Evolutionary conservation across 2,797 vertebrate genomes (phyloP).

Genomic region (Gymnocypris eckloni): DNA sequence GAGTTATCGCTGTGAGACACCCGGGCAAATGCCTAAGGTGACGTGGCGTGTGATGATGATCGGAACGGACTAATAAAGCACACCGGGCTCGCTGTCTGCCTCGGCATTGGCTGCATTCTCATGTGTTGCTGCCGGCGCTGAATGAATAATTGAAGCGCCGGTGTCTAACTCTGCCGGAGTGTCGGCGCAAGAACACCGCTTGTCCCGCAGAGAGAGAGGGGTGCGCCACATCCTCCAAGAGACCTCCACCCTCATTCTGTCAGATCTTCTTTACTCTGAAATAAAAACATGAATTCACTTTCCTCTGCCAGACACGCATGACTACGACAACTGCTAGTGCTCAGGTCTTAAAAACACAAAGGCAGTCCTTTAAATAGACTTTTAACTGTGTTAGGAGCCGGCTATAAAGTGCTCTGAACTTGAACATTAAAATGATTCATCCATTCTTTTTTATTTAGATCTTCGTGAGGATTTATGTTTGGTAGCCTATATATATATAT

Average conservation of each 20-base stretch:
- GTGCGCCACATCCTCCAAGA: constrained; percentile 63
- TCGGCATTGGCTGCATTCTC: constrained; percentile 84
- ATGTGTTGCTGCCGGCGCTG: constrained; percentile 90
- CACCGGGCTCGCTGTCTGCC: constrained; percentile 82
- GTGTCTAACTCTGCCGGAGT: constrained; percentile 76
- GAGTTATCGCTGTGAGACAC: constrained; percentile 37
- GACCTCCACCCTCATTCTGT: constrained; percentile 82
- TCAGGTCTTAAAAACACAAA: neutral
- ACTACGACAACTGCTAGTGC: neutral
- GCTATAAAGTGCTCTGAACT: neutral
- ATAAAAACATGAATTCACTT: constrained; percentile 42
- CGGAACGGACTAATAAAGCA: constrained; percentile 89
- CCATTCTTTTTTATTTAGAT: neutral
- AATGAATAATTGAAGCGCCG: constrained; percentile 91
- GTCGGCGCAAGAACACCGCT: constrained; percentile 68
- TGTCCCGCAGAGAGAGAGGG: constrained; percentile 60
- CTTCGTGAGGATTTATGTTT: too few species aligned
- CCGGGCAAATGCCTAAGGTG: constrained; percentile 65
- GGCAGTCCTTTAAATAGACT: neutral
- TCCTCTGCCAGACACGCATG: constrained; percentile 18
- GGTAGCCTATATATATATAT: too few species aligned
- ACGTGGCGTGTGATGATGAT: constrained; percentile 86
- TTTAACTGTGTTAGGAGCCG: neutral
- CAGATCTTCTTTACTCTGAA: constrained; percentile 74
- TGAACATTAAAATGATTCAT: neutral